These are phyloP conservation scores for Corynorhinus townsendii DNA, from an alignment of 2,113 vertebrate genomes.

Conservation along the genomic window DNA sequence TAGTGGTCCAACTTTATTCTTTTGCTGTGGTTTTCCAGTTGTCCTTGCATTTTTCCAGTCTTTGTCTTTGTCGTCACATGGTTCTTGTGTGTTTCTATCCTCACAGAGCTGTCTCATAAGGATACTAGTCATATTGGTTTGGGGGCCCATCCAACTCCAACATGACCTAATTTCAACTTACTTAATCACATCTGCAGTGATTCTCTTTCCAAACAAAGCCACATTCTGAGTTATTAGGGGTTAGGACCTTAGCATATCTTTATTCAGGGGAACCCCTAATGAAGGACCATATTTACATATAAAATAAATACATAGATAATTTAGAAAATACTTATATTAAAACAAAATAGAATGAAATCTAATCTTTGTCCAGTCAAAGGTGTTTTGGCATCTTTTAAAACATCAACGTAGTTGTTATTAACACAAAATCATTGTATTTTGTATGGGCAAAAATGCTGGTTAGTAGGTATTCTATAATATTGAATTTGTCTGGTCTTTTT, in stretches of 20 bases:
- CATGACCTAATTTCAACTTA: neutral
- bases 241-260: neutral
- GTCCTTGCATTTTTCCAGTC: neutral
- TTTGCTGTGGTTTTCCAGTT: neutral
- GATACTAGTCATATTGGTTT: neutral
- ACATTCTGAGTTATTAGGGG: neutral
- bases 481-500: neutral
- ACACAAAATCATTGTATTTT: neutral
- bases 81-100: neutral
- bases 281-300: neutral
- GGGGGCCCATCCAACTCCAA: neutral
- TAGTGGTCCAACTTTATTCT: neutral
- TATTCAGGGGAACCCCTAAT: neutral
- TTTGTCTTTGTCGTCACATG: neutral
- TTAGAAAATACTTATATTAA: neutral
- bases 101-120: neutral
- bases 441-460: neutral
- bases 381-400: neutral
- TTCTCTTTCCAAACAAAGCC: neutral
- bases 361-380: neutral
- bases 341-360: neutral
- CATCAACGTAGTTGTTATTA: neutral
- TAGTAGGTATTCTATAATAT: neutral
- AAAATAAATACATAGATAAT: neutral
- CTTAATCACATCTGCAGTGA: neutral